Evolutionary conservation across 1,140 invertebrate species (phyloP).

Genomic region (Dendrolimus punctatus): DNA sequence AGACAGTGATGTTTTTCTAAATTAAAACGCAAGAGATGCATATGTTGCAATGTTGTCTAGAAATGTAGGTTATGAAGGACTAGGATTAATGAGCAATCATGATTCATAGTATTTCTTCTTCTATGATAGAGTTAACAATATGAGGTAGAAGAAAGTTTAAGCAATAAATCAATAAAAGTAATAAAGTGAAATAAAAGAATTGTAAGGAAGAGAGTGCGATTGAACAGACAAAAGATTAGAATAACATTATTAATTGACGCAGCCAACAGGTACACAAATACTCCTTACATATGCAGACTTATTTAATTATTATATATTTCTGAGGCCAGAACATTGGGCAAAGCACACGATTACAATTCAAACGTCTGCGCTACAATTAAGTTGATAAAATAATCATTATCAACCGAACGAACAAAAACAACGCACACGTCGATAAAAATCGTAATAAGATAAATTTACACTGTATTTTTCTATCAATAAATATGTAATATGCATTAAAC

Average conservation of each 20-base stretch:
- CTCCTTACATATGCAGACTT: constrained; percentile 43
- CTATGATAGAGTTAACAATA: background rate
- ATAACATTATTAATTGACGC: constrained; percentile 42
- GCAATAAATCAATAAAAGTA: background rate
- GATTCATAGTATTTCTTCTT: too few relatives aligned
- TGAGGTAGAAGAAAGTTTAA: constrained; percentile 8
- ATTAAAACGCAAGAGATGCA: too few relatives aligned
- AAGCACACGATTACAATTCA: constrained; percentile 40
- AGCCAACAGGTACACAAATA: constrained; percentile 60
- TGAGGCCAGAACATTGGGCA: constrained; percentile 45
- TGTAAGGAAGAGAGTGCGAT: constrained; percentile 3
- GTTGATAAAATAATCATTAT: constrained; percentile 34
- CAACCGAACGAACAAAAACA: constrained; percentile 12
- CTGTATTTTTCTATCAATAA: constrained; percentile 1
- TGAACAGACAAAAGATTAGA: constrained; percentile 12
- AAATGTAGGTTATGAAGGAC: too few relatives aligned
- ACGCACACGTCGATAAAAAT: constrained; percentile 26
- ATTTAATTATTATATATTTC: constrained; percentile 23
- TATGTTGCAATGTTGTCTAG: too few relatives aligned
- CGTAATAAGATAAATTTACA: constrained; percentile 40
- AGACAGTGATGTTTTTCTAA: too few relatives aligned
- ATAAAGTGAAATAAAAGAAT: constrained; percentile 4
- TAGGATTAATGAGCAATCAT: too few relatives aligned
- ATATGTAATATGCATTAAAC: constrained; percentile 16
- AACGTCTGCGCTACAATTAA: constrained; percentile 29